Evolutionary conservation across 2,797 vertebrate species (phyloP), one percentile per base, ranked within the genome.

Genomic region (Micromesistius poutassou): DNA sequence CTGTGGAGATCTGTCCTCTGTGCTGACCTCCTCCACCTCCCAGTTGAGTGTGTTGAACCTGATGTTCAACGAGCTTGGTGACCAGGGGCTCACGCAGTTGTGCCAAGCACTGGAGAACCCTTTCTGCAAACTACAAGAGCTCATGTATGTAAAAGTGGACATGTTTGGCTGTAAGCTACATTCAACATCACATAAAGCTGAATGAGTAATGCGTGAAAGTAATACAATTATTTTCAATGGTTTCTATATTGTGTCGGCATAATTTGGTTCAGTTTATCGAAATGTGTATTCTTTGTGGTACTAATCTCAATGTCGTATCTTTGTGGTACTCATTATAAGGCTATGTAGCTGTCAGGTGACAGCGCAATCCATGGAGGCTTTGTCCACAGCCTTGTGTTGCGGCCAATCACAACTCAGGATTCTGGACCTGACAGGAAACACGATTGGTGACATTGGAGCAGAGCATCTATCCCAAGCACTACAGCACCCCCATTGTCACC

Each of bases 1-100:
- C 83, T 95, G 95, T 88, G 91, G 92, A 16, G 87, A 90, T 1
- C 76, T 98, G 78, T 80, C 82, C 70, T 78, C 90, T 0, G 85
- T 90, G 71, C 84, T 97, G 86, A 89, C 87, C 2, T 81, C 85
- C 10, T 92, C 77, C 79, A 80, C 73, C 42, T 85, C 87, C 50
- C 88, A 87, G 82, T 88, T 98, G 80, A 79, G 76, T 81, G 90
- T 91, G 30, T 89, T 97, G 80, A 83, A 94, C 7, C 76, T 98
- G 0, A 87, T 75, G 0, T 83, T 30, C 78, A 97, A 97, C 85
- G 12, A 83, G 0, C 78, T 98, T 28, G 88, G 87, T 0, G 94
- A 97, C 13, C 70, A 81, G 0, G 96, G 96, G 0, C 85, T 95
- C 4, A 81, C 72, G 9, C 84, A 86, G 71, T 83, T 97, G 13